Percentiles rank a stretch among this genome's conserved stretches.
Conservation (phyloP, 2,888 invertebrate species). For the Coelogynopora nodosa region DNA sequence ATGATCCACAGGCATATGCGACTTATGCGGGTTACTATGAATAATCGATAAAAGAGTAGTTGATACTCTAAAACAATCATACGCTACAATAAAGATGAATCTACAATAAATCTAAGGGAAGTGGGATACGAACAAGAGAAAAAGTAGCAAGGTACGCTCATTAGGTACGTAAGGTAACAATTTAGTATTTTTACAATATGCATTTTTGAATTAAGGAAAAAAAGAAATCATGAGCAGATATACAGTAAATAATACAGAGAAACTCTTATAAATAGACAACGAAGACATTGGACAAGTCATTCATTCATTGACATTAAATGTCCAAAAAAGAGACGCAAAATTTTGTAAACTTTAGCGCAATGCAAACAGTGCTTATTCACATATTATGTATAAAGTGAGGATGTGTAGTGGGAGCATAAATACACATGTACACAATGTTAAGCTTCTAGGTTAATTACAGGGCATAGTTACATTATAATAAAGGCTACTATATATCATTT, state of each 20-base stretch:
- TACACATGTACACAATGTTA: constrained; percentile 17
- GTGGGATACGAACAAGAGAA: neutral
- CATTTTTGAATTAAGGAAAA: neutral
- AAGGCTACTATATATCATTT: neutral
- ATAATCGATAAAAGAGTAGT: neutral
- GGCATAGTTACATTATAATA: neutral
- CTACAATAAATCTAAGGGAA: neutral
- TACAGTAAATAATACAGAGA: neutral
- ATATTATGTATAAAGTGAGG: neutral
- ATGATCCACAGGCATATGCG: neutral
- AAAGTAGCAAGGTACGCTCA: neutral
- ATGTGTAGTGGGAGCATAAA: neutral
- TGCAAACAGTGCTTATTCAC: constrained; percentile 20
- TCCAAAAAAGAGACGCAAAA: no score
- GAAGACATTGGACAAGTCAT: constrained; percentile 3
- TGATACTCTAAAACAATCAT: no score
- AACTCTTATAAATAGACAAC: neutral
- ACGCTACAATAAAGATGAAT: neutral
- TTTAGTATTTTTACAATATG: neutral
- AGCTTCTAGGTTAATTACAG: neutral
- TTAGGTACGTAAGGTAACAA: neutral
- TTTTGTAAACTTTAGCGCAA: neutral
- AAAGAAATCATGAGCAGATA: neutral
- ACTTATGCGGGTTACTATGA: neutral
- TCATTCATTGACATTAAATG: no score